These are phyloP conservation scores for Saguinus midas DNA, from an alignment of 2,113 vertebrate species.

Conservation along the genomic window DNA sequence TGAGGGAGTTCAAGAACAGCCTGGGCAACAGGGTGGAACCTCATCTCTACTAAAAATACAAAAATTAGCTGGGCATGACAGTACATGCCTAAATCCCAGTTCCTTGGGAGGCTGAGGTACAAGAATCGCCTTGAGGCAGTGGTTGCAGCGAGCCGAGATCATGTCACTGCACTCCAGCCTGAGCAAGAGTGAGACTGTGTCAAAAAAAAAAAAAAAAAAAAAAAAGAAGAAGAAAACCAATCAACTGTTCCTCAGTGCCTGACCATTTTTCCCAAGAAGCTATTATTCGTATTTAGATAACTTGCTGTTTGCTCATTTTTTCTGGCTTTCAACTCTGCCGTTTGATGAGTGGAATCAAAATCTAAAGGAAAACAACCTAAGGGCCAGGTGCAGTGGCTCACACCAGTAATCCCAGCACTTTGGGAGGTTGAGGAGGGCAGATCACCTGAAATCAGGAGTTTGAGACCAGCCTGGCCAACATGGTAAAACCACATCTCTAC, in stretches of 20 bases:
- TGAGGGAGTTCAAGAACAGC: background rate
- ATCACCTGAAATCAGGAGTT: no score
- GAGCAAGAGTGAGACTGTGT: background rate
- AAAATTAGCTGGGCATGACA: background rate
- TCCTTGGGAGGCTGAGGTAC: background rate
- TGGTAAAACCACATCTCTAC: no score
- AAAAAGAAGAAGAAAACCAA: no score
- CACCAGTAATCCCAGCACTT: no score
- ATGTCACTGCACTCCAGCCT: background rate
- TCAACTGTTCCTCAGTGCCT: background rate
- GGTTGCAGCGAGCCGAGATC: background rate
- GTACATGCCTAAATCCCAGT: background rate
- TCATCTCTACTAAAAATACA: background rate
- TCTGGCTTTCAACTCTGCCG: background rate
- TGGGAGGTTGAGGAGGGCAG: no score
- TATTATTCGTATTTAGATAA: background rate
- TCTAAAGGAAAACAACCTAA: background rate
- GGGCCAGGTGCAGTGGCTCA: no score
- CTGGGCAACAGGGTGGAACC: background rate
- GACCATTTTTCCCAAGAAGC: background rate
- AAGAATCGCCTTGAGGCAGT: background rate
- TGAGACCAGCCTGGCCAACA: no score
- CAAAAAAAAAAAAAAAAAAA: no score
- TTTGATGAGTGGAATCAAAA: background rate
- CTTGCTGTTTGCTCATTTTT: background rate